These are phyloP conservation scores for Drosophila teissieri DNA, from an alignment of 1,140 invertebrate species.

Conservation along the genomic window DNA sequence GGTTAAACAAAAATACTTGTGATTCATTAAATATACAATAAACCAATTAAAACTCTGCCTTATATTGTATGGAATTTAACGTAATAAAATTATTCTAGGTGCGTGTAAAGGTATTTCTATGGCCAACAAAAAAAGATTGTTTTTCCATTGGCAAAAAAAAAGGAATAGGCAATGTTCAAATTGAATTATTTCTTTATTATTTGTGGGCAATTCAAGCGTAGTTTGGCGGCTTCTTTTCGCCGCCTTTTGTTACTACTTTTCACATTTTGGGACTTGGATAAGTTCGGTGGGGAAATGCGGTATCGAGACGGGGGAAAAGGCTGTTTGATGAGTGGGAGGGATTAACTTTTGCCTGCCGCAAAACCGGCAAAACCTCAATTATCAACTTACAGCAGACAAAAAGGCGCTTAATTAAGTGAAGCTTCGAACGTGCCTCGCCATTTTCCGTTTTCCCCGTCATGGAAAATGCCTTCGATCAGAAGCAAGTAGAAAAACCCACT, in stretches of 20 bases:
- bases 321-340: slow-evolving; percentile 37
- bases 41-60: background rate
- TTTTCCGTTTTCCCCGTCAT: slow-evolving; percentile 42
- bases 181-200: slow-evolving; percentile 27
- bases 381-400: slow-evolving; percentile 77
- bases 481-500: background rate
- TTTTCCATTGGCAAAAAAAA: background rate
- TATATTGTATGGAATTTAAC: background rate
- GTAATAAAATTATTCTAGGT: background rate
- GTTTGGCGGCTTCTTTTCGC: slow-evolving; percentile 19
- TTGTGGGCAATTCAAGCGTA: slow-evolving; percentile 8
- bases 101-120: background rate
- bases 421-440: slow-evolving; percentile 68
- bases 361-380: slow-evolving; percentile 74
- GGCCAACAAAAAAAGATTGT: background rate
- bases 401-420: slow-evolving; percentile 78
- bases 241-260: slow-evolving; percentile 51
- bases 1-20: background rate
- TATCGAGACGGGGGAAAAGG: background rate
- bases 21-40: background rate
- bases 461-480: slow-evolving; percentile 39
- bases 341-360: slow-evolving; percentile 71
- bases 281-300: background rate
- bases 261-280: slow-evolving; percentile 12
- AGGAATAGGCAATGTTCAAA: slow-evolving; percentile 5